These are phyloP conservation scores for Pelochelys cantorii DNA, from an alignment of 2,797 vertebrate genomes.

Conservation along the genomic window DNA sequence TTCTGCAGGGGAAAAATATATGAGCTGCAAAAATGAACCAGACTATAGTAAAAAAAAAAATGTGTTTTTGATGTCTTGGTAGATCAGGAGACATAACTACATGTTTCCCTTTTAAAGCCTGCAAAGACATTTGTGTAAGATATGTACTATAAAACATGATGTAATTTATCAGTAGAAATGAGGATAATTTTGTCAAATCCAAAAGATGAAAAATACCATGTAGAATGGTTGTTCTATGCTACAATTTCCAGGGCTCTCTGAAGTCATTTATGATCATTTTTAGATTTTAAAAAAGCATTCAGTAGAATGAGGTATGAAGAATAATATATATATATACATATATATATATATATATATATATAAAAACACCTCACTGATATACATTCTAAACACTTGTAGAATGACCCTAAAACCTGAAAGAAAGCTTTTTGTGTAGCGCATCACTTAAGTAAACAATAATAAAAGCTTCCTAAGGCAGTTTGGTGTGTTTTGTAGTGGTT, in stretches of 20 bases:
- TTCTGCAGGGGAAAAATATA: background rate
- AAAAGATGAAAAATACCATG: background rate
- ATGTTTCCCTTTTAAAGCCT: background rate
- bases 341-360: no score
- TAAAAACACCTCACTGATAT: background rate
- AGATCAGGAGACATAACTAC: background rate
- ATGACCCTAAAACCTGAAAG: background rate
- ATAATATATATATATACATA: background rate
- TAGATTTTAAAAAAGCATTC: background rate
- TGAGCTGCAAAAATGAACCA: background rate
- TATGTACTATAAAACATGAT: background rate
- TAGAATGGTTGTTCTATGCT: background rate
- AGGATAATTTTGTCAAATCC: background rate
- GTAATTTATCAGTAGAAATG: background rate
- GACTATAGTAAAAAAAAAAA: slow-evolving; percentile 8
- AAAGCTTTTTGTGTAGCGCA: rapidly evolving
- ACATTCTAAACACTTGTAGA: background rate
- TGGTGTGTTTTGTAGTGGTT: background rate
- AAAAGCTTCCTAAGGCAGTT: background rate
- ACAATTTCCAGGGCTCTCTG: background rate
- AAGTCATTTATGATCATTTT: background rate
- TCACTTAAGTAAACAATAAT: background rate
- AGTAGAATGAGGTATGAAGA: background rate
- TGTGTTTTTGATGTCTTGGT: background rate
- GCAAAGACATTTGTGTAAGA: background rate